These are phyloP conservation scores for Plutomurus gul DNA, from an alignment of 1,140 invertebrate genomes.

Conservation along the genomic window DNA sequence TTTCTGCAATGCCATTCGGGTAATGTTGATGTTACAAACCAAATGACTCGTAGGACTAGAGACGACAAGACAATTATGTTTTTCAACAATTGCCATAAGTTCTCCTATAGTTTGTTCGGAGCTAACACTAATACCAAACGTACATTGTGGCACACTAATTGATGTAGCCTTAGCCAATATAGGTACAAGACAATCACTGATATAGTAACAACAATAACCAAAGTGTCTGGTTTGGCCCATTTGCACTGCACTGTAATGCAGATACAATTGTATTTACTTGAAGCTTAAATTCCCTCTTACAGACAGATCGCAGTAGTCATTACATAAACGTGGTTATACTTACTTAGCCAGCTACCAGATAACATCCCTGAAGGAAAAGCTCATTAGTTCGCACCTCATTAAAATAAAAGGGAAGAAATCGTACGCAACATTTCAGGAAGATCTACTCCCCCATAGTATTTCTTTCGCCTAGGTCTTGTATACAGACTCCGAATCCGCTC, in stretches of 20 bases:
- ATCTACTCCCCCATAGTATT: not conserved
- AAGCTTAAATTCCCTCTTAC: no score
- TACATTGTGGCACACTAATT: not conserved
- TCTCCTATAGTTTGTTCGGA: constrained; percentile 6
- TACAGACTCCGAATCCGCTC: no score
- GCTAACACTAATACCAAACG: not conserved
- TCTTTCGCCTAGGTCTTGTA: no score
- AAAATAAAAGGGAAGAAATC: constrained; percentile 37
- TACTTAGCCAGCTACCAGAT: no score
- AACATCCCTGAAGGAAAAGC: constrained; percentile 10
- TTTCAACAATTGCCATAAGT: not conserved
- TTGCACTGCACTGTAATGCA: no score
- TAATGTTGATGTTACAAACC: constrained; percentile 3
- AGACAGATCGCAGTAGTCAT: no score
- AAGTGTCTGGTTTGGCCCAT: no score
- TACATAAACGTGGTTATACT: no score
- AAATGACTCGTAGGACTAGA: constrained; percentile 3
- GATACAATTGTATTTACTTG: no score
- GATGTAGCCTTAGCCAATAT: no score
- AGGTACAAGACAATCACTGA: no score
- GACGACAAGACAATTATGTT: not conserved
- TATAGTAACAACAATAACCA: no score
- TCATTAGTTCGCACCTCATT: constrained; percentile 47
- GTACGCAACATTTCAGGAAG: constrained; percentile 11
- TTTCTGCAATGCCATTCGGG: not conserved